Evolutionary conservation across 2,113 vertebrate species (phyloP), one percentile per base, ranked within the genome.

Genomic region (Tachysurus vachellii): DNA sequence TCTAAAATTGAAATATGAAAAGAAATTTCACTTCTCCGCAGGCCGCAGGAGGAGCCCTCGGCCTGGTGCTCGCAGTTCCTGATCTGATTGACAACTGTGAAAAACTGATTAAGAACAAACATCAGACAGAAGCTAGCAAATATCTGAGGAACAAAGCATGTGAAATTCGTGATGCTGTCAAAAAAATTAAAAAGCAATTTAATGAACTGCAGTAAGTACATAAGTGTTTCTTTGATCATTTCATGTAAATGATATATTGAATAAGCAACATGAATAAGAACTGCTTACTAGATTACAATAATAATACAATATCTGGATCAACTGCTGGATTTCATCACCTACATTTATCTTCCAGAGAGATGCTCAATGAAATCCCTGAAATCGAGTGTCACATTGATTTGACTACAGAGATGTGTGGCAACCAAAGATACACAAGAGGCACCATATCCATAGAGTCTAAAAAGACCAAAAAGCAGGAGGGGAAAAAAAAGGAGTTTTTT

Each of bases 331-430:
- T 66, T 66, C 26, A 31, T 47, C 44, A 50, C 47, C 26, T 82
- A 26, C n/a, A 26, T 68, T 6, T 31, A 53, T 31, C 82, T 83
- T 83, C 31, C 62, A 83, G 82, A 54, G 62, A 83, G 47, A 83
- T 31, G 13, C 82, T 83, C 44, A 83, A 31, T 16, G 3, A 68
- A 53, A 47, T 83, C 7, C 62, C 82, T 68, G 82, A 83, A 53
- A 83, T 21, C 8, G 47, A 83, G 61, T 66, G 16, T 64, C 59
- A 66, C 42, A n/a, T 50, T 10, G 26, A 50, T 28, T 50, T 82
- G 80, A 13, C 36, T 62, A 8, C 23, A 16, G 56, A 81, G 80
- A 81, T 61, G 56, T 2, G 61, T 80, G 54, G 31, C 36, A 11
- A 0, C 21, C 28, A 81, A 42, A 42, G 23, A 42, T 81, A 81